Evolutionary conservation across 2,888 invertebrate genomes (phyloP).

Genomic region (Polydrusus cervinus): DNA sequence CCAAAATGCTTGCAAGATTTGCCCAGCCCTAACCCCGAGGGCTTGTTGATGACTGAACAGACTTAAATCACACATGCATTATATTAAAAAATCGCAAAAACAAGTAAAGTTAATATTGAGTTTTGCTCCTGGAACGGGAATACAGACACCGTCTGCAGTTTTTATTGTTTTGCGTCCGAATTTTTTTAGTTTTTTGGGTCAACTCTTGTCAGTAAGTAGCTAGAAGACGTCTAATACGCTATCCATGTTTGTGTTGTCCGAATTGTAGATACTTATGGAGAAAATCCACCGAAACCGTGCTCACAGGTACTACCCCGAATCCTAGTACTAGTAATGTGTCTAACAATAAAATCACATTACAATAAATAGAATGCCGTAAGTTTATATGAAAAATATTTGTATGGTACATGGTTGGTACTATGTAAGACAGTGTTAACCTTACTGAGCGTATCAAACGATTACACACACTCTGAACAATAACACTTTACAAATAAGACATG

Average conservation of each 20-base stretch:
- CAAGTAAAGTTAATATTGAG: constrained; percentile 2
- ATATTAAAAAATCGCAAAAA: neutral
- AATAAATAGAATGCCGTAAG: constrained; percentile 34
- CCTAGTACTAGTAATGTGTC: constrained; percentile 45
- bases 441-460: neutral
- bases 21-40: too few species aligned
- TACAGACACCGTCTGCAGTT: neutral
- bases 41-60: too few species aligned
- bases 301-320: constrained; percentile 46
- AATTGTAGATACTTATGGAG: constrained; percentile 57
- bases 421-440: constrained; percentile 16
- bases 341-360: constrained; percentile 44
- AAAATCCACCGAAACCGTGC: constrained; percentile 53
- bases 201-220: constrained; percentile 50
- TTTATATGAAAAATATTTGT: constrained; percentile 6
- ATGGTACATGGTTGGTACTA: constrained; percentile 19
- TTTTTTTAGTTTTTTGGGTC: constrained; percentile 54
- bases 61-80: too few species aligned
- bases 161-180: constrained; percentile 36
- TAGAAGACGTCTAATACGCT: constrained; percentile 45
- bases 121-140: neutral
- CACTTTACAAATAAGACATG: neutral
- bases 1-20: too few species aligned
- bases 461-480: neutral
- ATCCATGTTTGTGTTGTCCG: constrained; percentile 55